phyloP scores from a whole-genome alignment of 2,113 vertebrate species.

The Scomber japonicus region DNA sequence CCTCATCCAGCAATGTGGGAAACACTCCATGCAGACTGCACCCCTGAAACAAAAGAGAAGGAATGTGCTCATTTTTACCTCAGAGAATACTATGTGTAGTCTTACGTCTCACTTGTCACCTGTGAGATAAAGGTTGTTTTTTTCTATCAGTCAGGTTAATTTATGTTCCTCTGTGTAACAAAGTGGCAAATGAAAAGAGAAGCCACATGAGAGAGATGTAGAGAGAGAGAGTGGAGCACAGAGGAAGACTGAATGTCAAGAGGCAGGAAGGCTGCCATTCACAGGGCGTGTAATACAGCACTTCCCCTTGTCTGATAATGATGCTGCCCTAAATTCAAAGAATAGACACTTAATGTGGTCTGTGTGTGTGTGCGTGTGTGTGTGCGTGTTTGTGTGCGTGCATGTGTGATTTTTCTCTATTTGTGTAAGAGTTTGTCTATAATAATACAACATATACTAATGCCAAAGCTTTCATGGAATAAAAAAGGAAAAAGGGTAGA shows the following conservation, averaged over 20 bases:
- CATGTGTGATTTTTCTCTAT: neutral
- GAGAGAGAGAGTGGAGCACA: slow-evolving; percentile 2
- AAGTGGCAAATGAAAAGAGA: slow-evolving; percentile 37
- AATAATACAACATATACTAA: slow-evolving; percentile 18
- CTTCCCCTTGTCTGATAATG: slow-evolving; percentile 50
- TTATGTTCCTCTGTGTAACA: slow-evolving; percentile 49
- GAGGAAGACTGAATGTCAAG: slow-evolving; percentile 14
- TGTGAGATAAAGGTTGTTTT: slow-evolving; percentile 30
- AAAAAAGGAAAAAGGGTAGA: slow-evolving; percentile 13
- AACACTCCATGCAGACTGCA: slow-evolving; percentile 37
- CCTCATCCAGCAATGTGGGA: slow-evolving; percentile 43
- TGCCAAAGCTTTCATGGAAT: slow-evolving; percentile 33
- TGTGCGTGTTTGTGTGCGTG: neutral
- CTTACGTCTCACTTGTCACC: slow-evolving; percentile 3
- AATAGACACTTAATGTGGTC: slow-evolving; percentile 36
- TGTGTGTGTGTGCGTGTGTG: neutral
- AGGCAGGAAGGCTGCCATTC: slow-evolving; percentile 56
- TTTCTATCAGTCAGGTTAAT: slow-evolving; percentile 46
- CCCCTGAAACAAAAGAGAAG: slow-evolving; percentile 49
- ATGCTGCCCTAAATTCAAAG: slow-evolving; percentile 64
- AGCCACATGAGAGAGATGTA: slow-evolving; percentile 23
- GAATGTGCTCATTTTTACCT: slow-evolving; percentile 50
- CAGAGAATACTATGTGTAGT: slow-evolving; percentile 7
- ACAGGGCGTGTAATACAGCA: slow-evolving; percentile 59
- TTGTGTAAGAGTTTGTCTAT: neutral